Evolutionary conservation across 2,797 vertebrate genomes (phyloP).

Genomic region (Ptychadena robeensis): DNA sequence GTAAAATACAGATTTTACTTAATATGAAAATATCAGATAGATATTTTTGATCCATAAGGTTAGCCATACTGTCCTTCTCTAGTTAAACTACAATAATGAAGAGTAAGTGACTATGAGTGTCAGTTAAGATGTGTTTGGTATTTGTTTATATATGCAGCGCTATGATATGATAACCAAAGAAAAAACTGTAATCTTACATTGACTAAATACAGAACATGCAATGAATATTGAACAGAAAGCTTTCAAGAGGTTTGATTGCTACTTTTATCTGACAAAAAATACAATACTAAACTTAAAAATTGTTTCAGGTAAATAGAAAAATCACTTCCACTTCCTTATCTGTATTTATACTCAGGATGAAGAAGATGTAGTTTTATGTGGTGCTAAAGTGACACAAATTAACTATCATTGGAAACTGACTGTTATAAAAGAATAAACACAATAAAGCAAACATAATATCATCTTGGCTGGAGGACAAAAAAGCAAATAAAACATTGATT

Average conservation of each 20-base stretch:
- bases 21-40: too few species aligned
- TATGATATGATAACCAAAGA: not conserved
- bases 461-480: conserved; percentile 27
- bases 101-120: too few species aligned
- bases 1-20: too few species aligned
- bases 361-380: conserved; percentile 21
- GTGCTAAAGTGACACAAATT: conserved; percentile 35
- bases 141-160: not conserved
- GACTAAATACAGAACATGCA: not conserved
- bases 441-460: conserved; percentile 23
- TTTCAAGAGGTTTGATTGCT: not conserved
- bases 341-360: not conserved
- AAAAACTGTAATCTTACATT: not conserved
- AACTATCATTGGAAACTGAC: conserved; percentile 40
- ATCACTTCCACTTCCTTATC: conserved; percentile 18
- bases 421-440: conserved; percentile 36
- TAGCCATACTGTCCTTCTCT: too few species aligned
- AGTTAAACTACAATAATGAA: too few species aligned
- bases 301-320: conserved; percentile 1
- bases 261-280: conserved; percentile 14
- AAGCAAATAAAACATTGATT: conserved; percentile 34
- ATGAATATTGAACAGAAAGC: not conserved
- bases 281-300: conserved; percentile 19
- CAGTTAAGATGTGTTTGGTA: too few species aligned
- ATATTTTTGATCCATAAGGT: too few species aligned